Conservation (phyloP, 2,888 invertebrate genomes). For the Xestia c-nigrum region DNA sequence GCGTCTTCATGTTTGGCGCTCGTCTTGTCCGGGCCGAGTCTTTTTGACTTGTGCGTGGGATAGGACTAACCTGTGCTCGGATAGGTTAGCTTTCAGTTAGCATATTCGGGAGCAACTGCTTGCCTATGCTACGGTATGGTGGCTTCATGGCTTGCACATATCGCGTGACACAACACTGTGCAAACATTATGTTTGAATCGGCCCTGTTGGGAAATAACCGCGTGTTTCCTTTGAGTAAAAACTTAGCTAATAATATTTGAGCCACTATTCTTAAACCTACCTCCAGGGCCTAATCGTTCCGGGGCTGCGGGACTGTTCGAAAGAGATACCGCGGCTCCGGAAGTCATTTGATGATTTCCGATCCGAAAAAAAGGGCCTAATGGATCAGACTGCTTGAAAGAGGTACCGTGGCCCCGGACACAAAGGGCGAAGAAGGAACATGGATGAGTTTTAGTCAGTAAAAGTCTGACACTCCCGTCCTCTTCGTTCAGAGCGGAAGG, state of each 20-base stretch:
- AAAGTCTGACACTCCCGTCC: too few relatives aligned
- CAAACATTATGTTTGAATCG: not conserved
- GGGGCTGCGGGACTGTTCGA: too few relatives aligned
- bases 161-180: not conserved
- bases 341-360: too few relatives aligned
- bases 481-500: too few relatives aligned
- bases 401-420: too few relatives aligned
- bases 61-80: not conserved
- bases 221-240: not conserved
- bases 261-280: not conserved
- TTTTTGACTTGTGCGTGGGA: not conserved
- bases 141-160: not conserved
- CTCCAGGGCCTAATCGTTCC: not conserved
- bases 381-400: too few relatives aligned
- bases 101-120: not conserved
- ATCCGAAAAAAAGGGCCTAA: too few relatives aligned
- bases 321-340: too few relatives aligned
- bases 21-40: not conserved
- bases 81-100: not conserved
- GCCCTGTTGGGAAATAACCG: not conserved
- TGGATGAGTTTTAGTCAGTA: too few relatives aligned
- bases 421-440: too few relatives aligned
- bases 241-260: not conserved
- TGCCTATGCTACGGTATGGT: not conserved
- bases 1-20: too few relatives aligned